A percentile compares a stretch with the other conserved stretches of the same genome.
Conservation (phyloP, 2,888 invertebrate species). For the Drosophila siamana region DNA sequence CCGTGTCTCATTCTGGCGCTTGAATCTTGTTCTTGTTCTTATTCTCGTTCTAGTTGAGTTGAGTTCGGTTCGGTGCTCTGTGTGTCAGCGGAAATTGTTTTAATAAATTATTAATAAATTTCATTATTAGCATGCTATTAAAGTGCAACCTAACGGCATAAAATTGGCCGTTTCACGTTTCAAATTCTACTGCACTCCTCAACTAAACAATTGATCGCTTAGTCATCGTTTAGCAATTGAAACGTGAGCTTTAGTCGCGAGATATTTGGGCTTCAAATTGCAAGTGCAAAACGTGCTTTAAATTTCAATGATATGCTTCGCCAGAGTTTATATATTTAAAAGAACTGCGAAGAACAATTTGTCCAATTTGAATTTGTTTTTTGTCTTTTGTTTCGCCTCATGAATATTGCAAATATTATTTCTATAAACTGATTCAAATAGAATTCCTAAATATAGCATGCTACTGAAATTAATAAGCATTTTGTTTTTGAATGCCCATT, state of each 20-base stretch:
- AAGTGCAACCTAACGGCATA: constrained; percentile 48
- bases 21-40: constrained; percentile 11
- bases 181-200: constrained; percentile 13
- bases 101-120: constrained; percentile 76
- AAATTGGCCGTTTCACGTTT: constrained; percentile 22
- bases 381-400: too few relatives aligned
- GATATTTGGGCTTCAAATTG: background rate
- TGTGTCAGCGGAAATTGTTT: constrained; percentile 74
- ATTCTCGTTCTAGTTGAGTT: constrained; percentile 19
- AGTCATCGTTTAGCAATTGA: background rate
- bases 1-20: too few relatives aligned
- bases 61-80: background rate
- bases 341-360: background rate
- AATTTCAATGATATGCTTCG: too few relatives aligned
- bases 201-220: background rate
- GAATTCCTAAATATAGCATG: background rate
- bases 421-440: background rate
- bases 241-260: background rate
- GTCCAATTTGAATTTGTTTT: background rate
- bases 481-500: background rate
- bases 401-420: background rate
- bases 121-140: constrained; percentile 64
- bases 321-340: too few relatives aligned
- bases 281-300: background rate
- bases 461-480: background rate